phyloP scores from a whole-genome alignment of 2,797 vertebrate genomes.

The Percopsis omiscomaycus region DNA sequence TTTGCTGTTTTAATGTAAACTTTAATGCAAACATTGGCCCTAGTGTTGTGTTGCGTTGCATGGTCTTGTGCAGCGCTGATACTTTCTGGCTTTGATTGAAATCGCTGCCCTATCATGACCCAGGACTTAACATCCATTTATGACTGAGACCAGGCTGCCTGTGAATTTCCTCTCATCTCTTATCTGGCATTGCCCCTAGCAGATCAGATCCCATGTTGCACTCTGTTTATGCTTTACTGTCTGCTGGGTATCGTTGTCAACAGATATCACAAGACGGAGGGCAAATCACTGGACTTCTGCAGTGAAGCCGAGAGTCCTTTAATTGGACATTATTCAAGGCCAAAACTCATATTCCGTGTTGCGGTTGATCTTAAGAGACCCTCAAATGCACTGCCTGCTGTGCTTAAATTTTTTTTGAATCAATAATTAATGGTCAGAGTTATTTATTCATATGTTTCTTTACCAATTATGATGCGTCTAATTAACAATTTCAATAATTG shows the following conservation, averaged over 20 bases:
- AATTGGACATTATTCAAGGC: slow-evolving; percentile 83
- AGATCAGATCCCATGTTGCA: slow-evolving; percentile 52
- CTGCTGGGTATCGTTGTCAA: slow-evolving; percentile 65
- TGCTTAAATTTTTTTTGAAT: slow-evolving; percentile 72
- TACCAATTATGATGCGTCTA: slow-evolving; percentile 76
- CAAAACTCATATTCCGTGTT: slow-evolving; percentile 79
- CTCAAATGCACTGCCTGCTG: slow-evolving; percentile 70
- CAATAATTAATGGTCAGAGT: slow-evolving; percentile 80
- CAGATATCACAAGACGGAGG: slow-evolving; percentile 49
- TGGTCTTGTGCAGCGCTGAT: slow-evolving; percentile 2
- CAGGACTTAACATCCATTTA: slow-evolving; percentile 44
- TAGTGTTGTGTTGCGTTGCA: background rate
- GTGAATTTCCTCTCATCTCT: slow-evolving; percentile 45
- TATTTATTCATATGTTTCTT: slow-evolving; percentile 83
- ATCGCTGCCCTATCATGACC: slow-evolving; percentile 22
- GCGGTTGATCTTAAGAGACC: slow-evolving; percentile 79
- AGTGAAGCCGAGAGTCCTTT: slow-evolving; percentile 72
- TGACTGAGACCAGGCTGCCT: slow-evolving; percentile 31
- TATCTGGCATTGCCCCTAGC: slow-evolving; percentile 39
- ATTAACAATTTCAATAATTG: slow-evolving; percentile 86
- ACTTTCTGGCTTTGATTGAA: slow-evolving; percentile 20
- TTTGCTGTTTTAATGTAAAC: too few relatives aligned
- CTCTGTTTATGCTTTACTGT: slow-evolving; percentile 50
- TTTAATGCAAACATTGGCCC: background rate
- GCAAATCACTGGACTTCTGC: slow-evolving; percentile 63